Conservation (phyloP, 2,888 invertebrate genomes). For the Sicus ferrugineus region DNA sequence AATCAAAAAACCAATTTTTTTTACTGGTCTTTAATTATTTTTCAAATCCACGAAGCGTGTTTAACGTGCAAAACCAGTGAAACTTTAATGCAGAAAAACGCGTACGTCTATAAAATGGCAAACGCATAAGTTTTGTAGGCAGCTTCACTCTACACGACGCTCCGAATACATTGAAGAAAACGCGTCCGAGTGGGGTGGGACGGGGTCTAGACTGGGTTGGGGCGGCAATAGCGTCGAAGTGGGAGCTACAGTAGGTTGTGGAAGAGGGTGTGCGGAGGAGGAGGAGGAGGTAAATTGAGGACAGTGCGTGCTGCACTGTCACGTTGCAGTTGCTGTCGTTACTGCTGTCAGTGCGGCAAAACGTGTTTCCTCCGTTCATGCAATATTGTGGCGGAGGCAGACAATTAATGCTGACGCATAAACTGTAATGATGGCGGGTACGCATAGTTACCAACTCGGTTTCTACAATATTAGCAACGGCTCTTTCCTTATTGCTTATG, state of each 20-base stretch:
- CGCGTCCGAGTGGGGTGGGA: background rate
- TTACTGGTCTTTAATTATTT: slow-evolving; percentile 21
- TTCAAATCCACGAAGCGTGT: background rate
- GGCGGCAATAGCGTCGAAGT: background rate
- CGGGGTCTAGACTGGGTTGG: background rate
- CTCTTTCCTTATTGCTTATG: background rate
- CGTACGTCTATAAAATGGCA: background rate
- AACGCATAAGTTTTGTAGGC: background rate
- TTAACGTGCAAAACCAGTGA: slow-evolving; percentile 10
- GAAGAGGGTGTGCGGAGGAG: too few species aligned
- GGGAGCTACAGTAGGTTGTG: background rate
- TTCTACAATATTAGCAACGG: background rate
- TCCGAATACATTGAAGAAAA: too few species aligned
- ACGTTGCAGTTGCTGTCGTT: background rate
- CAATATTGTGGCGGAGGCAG: background rate
- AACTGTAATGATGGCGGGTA: background rate
- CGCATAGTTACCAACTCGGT: background rate
- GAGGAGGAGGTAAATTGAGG: slow-evolving; percentile 2
- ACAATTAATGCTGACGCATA: slow-evolving; percentile 3
- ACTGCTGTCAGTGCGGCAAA: background rate
- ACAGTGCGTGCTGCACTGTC: slow-evolving; percentile 3
- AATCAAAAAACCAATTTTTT: slow-evolving; percentile 17
- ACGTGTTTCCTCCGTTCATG: slow-evolving; percentile 14
- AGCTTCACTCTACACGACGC: background rate
- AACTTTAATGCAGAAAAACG: background rate